These are phyloP conservation scores for Masnerella sp. DNA, from an alignment of 2,888 invertebrate species.

Conservation along the genomic window DNA sequence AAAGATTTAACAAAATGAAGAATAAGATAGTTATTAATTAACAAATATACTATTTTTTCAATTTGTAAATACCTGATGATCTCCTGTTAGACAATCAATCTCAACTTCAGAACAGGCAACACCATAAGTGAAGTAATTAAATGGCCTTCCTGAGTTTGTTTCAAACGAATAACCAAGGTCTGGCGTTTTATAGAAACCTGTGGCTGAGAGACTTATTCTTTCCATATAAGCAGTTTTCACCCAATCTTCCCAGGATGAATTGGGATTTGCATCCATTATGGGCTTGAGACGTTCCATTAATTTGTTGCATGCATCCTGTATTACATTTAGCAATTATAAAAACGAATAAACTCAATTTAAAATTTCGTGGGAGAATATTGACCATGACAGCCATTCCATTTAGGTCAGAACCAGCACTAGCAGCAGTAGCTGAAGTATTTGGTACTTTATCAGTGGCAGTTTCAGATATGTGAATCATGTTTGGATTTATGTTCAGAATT, in stretches of 20 bases:
- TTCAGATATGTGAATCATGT: slow-evolving; percentile 89
- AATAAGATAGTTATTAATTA: too few species aligned
- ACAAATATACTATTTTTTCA: too few species aligned
- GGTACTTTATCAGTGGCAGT: slow-evolving; percentile 94
- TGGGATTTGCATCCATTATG: slow-evolving; percentile 85
- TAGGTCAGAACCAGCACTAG: slow-evolving; percentile 91
- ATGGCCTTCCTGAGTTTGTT: slow-evolving; percentile 85
- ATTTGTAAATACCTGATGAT: slow-evolving; percentile 83
- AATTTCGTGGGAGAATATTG: slow-evolving; percentile 60
- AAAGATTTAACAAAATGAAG: too few species aligned
- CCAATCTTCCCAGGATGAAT: slow-evolving; percentile 91
- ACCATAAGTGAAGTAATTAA: slow-evolving; percentile 92
- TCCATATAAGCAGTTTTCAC: slow-evolving; percentile 86
- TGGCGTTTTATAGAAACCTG: slow-evolving; percentile 89
- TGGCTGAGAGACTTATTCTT: slow-evolving; percentile 88
- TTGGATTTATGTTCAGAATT: slow-evolving; percentile 83
- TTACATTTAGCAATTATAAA: background rate
- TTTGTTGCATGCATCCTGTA: slow-evolving; percentile 87
- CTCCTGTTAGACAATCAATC: slow-evolving; percentile 95
- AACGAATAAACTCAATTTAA: background rate
- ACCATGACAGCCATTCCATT: slow-evolving; percentile 94
- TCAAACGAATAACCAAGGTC: slow-evolving; percentile 85
- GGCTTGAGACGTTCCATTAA: slow-evolving; percentile 86
- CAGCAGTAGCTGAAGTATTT: slow-evolving; percentile 93
- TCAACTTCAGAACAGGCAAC: slow-evolving; percentile 93